Conservation (phyloP, 2,113 vertebrate genomes). For the Furnarius figulus region DNA sequence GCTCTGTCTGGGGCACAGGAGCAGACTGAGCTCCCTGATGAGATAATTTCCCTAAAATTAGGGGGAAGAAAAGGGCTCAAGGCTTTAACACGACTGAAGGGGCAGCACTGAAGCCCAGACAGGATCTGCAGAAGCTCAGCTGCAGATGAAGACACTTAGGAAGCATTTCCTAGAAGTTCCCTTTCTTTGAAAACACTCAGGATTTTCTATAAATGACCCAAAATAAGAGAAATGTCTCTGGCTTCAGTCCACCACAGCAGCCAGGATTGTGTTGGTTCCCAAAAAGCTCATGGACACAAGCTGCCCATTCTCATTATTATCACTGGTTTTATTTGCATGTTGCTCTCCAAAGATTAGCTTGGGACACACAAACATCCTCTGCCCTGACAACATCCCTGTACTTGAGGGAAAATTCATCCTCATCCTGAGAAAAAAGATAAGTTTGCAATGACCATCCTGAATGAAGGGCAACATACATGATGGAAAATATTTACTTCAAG, state of each 20-base stretch:
- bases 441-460: neutral
- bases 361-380: neutral
- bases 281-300: neutral
- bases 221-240: neutral
- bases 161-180: neutral
- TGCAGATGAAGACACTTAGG: neutral
- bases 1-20: neutral
- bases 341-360: neutral
- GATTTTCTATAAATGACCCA: neutral
- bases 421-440: neutral
- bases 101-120: neutral
- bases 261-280: neutral
- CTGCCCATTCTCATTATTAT: conserved; percentile 1
- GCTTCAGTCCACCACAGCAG: conserved; percentile 1
- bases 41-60: neutral
- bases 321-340: neutral
- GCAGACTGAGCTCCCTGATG: neutral
- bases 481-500: neutral
- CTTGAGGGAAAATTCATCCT: neutral
- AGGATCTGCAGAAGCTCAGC: neutral
- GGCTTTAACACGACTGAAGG: neutral
- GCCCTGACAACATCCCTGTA: neutral
- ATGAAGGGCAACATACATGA: neutral
- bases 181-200: neutral
- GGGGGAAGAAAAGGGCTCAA: neutral